Conservation (phyloP, 2,797 vertebrate species). For the Gadopsis marmoratus region DNA sequence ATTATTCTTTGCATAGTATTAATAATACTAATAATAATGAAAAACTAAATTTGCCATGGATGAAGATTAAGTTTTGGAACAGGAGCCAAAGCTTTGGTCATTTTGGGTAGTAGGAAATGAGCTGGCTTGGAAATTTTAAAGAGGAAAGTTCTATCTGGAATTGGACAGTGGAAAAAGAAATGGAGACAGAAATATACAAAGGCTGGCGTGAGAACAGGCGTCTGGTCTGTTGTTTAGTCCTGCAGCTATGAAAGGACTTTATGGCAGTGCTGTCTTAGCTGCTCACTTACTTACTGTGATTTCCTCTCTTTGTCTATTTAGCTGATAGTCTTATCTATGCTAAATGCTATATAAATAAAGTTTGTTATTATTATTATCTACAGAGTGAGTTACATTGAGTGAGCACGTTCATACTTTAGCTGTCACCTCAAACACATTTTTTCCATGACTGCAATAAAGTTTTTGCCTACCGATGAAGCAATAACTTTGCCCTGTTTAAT, state of each 20-base stretch:
- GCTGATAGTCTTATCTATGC: neutral
- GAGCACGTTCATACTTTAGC: neutral
- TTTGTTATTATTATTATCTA: too few species aligned
- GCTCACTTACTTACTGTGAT: neutral
- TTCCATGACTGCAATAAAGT: neutral
- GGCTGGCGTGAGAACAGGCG: slow-evolving; percentile 24
- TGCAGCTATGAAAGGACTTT: slow-evolving; percentile 47
- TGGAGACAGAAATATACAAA: slow-evolving; percentile 34
- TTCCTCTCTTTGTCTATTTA: neutral
- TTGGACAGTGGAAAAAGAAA: slow-evolving; percentile 37
- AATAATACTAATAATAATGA: neutral
- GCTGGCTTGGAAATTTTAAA: slow-evolving; percentile 6
- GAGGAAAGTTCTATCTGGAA: slow-evolving; percentile 31
- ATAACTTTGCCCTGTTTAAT: neutral
- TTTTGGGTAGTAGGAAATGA: neutral
- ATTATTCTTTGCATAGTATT: neutral
- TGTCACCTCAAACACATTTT: neutral
- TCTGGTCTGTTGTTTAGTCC: slow-evolving; percentile 29
- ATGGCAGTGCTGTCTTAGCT: slow-evolving; percentile 9
- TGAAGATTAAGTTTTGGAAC: neutral
- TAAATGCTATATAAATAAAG: too few species aligned
- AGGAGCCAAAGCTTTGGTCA: neutral
- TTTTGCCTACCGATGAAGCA: neutral
- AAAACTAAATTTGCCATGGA: neutral
- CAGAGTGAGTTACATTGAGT: neutral